phyloP scores from a whole-genome alignment of 2,797 vertebrate species.

The Acanthurus lineatus region DNA sequence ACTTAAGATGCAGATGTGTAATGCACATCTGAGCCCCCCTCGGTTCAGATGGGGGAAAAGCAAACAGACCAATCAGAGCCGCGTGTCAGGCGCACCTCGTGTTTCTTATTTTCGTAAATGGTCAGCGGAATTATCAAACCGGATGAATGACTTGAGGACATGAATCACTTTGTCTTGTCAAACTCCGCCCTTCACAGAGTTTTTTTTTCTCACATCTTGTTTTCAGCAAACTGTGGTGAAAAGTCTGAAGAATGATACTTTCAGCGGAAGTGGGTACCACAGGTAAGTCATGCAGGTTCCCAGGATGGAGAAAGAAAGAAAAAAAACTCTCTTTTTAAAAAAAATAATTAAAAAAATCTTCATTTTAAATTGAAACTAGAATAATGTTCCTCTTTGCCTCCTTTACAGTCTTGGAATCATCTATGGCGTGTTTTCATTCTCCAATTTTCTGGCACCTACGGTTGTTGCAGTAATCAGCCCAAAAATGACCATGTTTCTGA shows the following conservation, averaged over 20 bases:
- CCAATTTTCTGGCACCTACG: constrained; percentile 85
- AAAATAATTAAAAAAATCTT: too few species aligned
- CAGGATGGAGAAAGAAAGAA: not conserved
- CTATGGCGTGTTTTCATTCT: constrained; percentile 88
- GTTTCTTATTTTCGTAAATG: constrained; percentile 78
- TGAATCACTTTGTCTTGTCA: not conserved
- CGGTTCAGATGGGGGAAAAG: not conserved
- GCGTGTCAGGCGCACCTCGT: constrained; percentile 78
- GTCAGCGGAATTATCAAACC: constrained; percentile 58
- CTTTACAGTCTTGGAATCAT: constrained; percentile 87
- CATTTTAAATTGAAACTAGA: too few species aligned
- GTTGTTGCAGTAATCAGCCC: constrained; percentile 83
- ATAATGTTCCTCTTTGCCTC: not conserved
- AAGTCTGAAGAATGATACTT: constrained; percentile 82
- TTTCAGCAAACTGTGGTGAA: constrained; percentile 89
- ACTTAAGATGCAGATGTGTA: not conserved
- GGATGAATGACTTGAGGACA: constrained; percentile 42
- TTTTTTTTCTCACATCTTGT: not conserved
- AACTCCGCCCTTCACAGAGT: not conserved
- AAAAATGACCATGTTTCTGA: constrained; percentile 84
- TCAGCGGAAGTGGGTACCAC: constrained; percentile 87
- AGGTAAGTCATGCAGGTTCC: constrained; percentile 73
- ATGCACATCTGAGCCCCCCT: not conserved
- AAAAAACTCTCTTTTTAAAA: too few species aligned
- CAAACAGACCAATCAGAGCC: constrained; percentile 25